Base-by-base conservation (phyloP, 2,888 invertebrate species). In the Philaethria dido region DNA sequence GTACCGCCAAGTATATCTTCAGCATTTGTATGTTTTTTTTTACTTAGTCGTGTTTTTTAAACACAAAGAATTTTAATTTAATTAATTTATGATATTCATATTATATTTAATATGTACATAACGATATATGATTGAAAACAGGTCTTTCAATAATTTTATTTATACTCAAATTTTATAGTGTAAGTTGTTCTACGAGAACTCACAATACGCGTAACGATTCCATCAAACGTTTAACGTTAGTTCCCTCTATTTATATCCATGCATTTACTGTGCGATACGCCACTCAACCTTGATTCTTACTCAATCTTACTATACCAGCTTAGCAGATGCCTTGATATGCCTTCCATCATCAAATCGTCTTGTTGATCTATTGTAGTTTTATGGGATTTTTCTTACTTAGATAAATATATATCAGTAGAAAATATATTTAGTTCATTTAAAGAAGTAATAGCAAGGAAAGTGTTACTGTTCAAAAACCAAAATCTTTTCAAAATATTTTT, bases 171-270 rank as follows among this genome's bases (percentile, higher is more conserved):
- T 0, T 52, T 52, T 52, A 52, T 52, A 16, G 42, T 20, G 36
- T 13, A 39, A 39, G 22, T 29, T 50, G 22, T 57, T 57, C 29
- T 60, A 59, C 59, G 20, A 29, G 59, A 64, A 36, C 50, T 62
- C 45, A 55, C 59, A 69, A 68, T 64, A 64, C 55, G 44, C 67
- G 68, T 54, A 59, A 65, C 64, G 66, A 72, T 71, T 70, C 72
- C 72, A 76, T 76, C 82, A 80, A 83, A 76, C 79, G 80, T 80
- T 83, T 79, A 78, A 76, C 73, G 74, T 75, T 74, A 74, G 75
- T 76, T 74, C 72, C 63, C 72, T 83, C 88, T 89, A 91, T 89
- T 88, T 86, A 88, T 89, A 90, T 76, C 77, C 85, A 72, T 85
- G 84, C 87, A 87, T 85, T 87, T 86, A 82, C 82, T 76, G 78